phyloP scores from a whole-genome alignment of 53 echinoderm and acorn worm species.

The Echinarachnius parma region DNA sequence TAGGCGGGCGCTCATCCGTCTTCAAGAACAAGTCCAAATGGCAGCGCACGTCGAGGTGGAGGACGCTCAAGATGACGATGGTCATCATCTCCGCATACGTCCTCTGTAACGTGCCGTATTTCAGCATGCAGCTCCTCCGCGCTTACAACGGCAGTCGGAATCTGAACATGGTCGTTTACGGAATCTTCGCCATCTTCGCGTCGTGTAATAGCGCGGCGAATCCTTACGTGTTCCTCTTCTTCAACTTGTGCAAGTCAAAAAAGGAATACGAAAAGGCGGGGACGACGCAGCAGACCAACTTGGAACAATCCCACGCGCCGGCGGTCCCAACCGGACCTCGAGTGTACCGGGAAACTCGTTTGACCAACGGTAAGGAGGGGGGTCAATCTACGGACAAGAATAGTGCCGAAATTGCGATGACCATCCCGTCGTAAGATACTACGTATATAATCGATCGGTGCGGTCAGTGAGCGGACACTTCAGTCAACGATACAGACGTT shows the following conservation, averaged over 20 bases:
- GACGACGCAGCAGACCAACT: constrained; percentile 25
- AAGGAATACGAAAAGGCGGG: constrained; percentile 57
- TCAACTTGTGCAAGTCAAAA: constrained; percentile 69
- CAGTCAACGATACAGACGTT: too few relatives aligned
- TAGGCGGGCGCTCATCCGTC: constrained; percentile 68
- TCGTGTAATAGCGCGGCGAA: constrained; percentile 84
- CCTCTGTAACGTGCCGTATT: constrained; percentile 82
- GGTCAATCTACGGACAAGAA: not conserved
- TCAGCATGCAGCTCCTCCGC: constrained; percentile 69
- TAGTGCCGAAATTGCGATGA: not conserved
- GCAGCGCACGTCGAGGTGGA: constrained; percentile 84
- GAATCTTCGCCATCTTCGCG: constrained; percentile 77
- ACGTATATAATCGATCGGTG: too few relatives aligned
- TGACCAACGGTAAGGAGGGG: constrained; percentile 26
- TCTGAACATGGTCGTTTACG: constrained; percentile 65
- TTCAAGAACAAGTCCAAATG: constrained; percentile 84
- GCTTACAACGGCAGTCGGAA: constrained; percentile 22
- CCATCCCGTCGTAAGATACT: not conserved
- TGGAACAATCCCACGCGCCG: constrained; percentile 9
- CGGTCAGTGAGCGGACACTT: too few relatives aligned
- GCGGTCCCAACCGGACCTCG: constrained; percentile 5
- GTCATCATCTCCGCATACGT: constrained; percentile 91
- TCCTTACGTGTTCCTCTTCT: constrained; percentile 90
- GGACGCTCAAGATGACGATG: constrained; percentile 94
- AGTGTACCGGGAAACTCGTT: constrained; percentile 33